Percentiles rank a stretch among this genome's conserved stretches.
These are phyloP conservation scores for Entosphenus tridentatus DNA, from an alignment of 2,113 vertebrate species.

Conservation along the genomic window DNA sequence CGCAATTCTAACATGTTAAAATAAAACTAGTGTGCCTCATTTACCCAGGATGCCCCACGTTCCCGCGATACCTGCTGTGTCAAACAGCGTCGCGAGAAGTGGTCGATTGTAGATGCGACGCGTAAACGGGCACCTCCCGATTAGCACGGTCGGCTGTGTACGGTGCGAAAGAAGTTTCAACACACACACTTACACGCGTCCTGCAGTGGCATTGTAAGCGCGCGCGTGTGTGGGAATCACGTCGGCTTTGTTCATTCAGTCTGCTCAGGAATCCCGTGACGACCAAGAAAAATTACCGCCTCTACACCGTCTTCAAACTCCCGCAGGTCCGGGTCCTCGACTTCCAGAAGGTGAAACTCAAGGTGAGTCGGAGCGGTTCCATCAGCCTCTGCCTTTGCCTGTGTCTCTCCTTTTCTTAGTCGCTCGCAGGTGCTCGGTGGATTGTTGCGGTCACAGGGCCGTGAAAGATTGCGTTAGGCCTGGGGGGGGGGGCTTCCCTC, in stretches of 20 bases:
- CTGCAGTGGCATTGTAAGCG: too few species aligned
- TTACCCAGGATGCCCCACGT: too few species aligned
- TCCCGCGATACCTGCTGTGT: too few species aligned
- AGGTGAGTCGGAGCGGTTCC: slow-evolving; percentile 32
- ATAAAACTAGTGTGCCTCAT: too few species aligned
- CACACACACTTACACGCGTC: too few species aligned
- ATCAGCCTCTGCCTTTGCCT: not conserved
- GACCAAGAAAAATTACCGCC: slow-evolving; percentile 93
- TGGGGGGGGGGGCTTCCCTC: not conserved
- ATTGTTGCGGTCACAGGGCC: not conserved
- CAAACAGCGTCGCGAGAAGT: too few species aligned
- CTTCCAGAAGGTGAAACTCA: slow-evolving; percentile 91
- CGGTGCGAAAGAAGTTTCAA: too few species aligned
- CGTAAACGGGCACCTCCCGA: too few species aligned
- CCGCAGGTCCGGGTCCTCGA: slow-evolving; percentile 86
- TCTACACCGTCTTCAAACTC: slow-evolving; percentile 78
- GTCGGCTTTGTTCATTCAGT: slow-evolving; percentile 18
- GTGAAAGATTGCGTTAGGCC: not conserved
- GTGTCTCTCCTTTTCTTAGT: not conserved
- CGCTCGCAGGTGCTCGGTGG: not conserved
- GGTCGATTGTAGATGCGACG: too few species aligned
- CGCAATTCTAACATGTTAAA: too few species aligned
- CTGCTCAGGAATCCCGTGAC: slow-evolving; percentile 85
- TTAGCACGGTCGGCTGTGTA: too few species aligned
- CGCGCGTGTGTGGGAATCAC: too few species aligned